Percentiles rank a stretch among this genome's conserved stretches.
phyloP scores from a whole-genome alignment of 2,797 vertebrate genomes.

The Leptatherina wallacei region DNA sequence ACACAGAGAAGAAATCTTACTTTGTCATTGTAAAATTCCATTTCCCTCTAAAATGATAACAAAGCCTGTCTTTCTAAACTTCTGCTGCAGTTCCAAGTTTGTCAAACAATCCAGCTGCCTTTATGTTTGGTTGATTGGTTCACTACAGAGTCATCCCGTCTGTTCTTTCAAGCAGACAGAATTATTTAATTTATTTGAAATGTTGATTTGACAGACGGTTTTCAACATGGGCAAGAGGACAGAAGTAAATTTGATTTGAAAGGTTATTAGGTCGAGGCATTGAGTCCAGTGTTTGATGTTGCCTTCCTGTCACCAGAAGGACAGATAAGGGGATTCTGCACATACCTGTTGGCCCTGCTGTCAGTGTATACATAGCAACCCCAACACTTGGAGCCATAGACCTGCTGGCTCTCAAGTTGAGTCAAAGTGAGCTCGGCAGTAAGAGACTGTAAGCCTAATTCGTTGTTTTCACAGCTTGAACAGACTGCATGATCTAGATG shows the following conservation, averaged over 20 bases:
- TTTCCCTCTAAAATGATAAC: constrained; percentile 7
- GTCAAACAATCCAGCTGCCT: constrained; percentile 5
- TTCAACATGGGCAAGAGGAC: constrained; percentile 53
- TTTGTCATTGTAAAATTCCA: constrained; percentile 10
- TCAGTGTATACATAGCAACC: constrained; percentile 77
- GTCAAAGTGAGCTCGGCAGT: constrained; percentile 2
- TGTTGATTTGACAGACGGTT: constrained; percentile 55
- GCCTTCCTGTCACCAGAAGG: constrained; percentile 80
- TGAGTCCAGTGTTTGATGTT: constrained; percentile 80
- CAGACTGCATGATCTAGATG: constrained; percentile 44
- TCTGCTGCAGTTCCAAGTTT: not conserved
- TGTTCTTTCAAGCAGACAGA: constrained; percentile 4
- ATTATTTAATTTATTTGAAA: constrained; percentile 52
- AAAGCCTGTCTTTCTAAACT: not conserved
- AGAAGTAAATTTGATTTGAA: constrained; percentile 68
- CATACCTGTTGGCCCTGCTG: constrained; percentile 77
- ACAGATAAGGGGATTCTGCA: constrained; percentile 86
- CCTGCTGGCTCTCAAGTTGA: constrained; percentile 44
- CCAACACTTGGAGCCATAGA: constrained; percentile 25
- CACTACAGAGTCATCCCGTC: not conserved
- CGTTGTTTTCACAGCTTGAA: constrained; percentile 8
- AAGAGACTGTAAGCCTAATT: constrained; percentile 10
- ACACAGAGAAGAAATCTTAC: constrained; percentile 6
- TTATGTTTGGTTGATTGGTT: not conserved
- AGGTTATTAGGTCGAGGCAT: constrained; percentile 60